Base-by-base conservation (phyloP, 2,797 vertebrate species). In the Pangasius sanitwongsei region DNA sequence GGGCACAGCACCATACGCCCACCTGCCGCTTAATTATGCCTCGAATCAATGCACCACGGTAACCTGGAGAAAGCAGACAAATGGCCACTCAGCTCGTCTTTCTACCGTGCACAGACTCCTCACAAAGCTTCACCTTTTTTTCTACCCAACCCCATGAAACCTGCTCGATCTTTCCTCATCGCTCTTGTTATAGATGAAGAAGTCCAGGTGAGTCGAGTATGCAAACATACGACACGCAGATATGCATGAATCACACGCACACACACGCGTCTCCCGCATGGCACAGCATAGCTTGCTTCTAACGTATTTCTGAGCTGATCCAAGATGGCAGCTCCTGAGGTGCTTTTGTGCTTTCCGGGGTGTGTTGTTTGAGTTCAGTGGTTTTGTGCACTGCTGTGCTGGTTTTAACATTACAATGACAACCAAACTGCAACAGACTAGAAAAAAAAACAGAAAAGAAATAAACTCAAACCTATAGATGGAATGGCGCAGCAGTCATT, bases 321-420 rank as follows among this genome's bases (percentile, higher is more conserved):
- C 92, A 92, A 93, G 90, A 93, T 93, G 92, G 92, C 89, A 87
- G 86, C 91, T 92, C 87, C 89, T 72, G 78, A 91, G 87, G 83
- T 88, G 88, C 77, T 87, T 89, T 89, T 87, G 88, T 90, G 88
- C 65, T 91, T 86, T 86, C 83, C 25, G 61, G 86, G 87, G 90
- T 75, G 86, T 86, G 78, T 87, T 90, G 88, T 90, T 87, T 87
- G 44, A 87, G 70, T 82, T 87, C 85, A 9, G 80, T 86, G 87
- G 69, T 75, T 85, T 77, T 70, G 8, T 25, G 34, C 87, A 74
- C 69, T 70, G 50, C 87, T 83, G 34, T 57, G 75, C 37, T 77
- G 86, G 61, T 83, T 80, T 77, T 85, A 82, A 88, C 87, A 59
- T 83, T 69, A 88, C 87, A 91, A 88, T 83, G 87, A 74, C 72